Conservation (phyloP, 2,113 vertebrate species). For the Ursus arctos region DNA sequence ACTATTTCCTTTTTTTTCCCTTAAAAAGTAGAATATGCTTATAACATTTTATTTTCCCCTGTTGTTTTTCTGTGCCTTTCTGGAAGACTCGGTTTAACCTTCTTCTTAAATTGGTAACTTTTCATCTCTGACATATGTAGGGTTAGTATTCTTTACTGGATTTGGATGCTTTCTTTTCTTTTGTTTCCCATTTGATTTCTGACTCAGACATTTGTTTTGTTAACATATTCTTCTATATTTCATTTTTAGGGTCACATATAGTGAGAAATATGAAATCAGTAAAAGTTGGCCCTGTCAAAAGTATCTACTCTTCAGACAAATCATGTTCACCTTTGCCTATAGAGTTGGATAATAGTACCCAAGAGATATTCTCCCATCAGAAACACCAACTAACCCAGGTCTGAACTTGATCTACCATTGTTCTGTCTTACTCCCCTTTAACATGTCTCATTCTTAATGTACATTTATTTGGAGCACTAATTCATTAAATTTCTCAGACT, state of each 20-base stretch:
- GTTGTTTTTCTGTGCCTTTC: background rate
- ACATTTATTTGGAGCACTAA: background rate
- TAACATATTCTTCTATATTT: constrained; percentile 26
- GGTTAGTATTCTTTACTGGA: background rate
- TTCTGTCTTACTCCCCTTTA: background rate
- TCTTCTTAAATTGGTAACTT: background rate
- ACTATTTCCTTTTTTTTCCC: background rate
- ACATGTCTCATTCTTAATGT: constrained; percentile 14
- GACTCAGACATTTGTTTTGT: background rate
- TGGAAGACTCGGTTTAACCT: background rate
- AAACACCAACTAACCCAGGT: background rate
- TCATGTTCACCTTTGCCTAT: background rate
- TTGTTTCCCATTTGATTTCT: constrained; percentile 6
- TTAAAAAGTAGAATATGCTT: background rate
- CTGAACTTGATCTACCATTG: constrained; percentile 44
- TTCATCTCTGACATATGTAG: background rate
- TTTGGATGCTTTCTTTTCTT: background rate
- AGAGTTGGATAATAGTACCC: constrained; percentile 30
- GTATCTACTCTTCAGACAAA: constrained; percentile 33
- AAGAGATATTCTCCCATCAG: constrained; percentile 36
- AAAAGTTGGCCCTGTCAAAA: constrained; percentile 17
- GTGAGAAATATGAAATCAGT: constrained; percentile 18
- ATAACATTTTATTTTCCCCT: background rate
- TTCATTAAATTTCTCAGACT: constrained; percentile 46
- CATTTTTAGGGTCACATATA: background rate